A percentile compares a stretch with the other conserved stretches of the same genome.
phyloP scores from a whole-genome alignment of 2,888 invertebrate genomes.

The Andrena trimmerana region DNA sequence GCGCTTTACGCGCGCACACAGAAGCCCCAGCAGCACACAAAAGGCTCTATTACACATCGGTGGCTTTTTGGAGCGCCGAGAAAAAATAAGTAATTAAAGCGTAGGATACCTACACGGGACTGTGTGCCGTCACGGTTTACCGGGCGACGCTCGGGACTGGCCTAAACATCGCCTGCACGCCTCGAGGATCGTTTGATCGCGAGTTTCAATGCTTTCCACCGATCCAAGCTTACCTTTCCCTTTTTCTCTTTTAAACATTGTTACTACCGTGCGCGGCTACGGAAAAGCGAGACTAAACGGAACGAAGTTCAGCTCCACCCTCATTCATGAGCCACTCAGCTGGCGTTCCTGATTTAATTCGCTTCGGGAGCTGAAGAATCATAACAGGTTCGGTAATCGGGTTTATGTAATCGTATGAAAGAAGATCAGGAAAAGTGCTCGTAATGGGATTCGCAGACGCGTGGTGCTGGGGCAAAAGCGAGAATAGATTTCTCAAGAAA shows the following conservation, averaged over 20 bases:
- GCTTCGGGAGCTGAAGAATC: background rate
- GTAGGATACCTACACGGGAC: conserved; percentile 45
- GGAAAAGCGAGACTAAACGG: background rate
- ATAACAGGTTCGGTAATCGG: background rate
- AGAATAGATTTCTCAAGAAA: background rate
- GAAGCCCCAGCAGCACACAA: conserved; percentile 41
- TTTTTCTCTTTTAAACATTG: background rate
- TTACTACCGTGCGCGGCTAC: background rate
- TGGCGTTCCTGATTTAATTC: background rate
- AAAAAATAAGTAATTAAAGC: conserved; percentile 76
- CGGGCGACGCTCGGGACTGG: conserved; percentile 15
- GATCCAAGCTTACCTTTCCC: background rate
- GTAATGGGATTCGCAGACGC: background rate
- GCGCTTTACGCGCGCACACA: conserved; percentile 50
- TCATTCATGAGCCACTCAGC: background rate
- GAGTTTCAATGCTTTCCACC: background rate
- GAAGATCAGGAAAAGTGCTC: background rate
- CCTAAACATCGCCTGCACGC: conserved; percentile 15
- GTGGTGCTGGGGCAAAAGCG: background rate
- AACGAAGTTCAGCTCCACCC: background rate
- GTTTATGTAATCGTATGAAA: conserved; percentile 3
- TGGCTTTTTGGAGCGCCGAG: conserved; percentile 80
- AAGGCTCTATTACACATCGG: conserved; percentile 74
- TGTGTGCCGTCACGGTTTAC: conserved; percentile 62
- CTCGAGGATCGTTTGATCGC: conserved; percentile 30